Base-by-base conservation (phyloP, 1,140 invertebrate genomes). In the Drosophila bocki region DNA sequence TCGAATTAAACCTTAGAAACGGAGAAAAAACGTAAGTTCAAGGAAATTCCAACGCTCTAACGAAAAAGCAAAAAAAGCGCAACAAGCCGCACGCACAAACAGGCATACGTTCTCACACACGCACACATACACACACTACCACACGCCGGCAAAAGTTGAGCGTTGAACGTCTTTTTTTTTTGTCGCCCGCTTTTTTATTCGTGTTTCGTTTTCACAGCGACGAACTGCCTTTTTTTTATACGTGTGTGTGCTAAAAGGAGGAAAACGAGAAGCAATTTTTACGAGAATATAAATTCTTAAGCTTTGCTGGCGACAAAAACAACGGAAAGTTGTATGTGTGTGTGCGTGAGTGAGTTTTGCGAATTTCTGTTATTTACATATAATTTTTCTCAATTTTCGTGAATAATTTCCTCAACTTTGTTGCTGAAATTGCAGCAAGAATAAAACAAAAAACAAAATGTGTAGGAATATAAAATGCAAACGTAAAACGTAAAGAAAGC, bases 71-170 rank as follows among this genome's bases (percentile, higher is more conserved):
- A 35, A 76, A 50, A 77, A 77, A 77, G 75, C 75, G 75, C 75
- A 78, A 77, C 75, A 69, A 77, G 74, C 75, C 63, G 59, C 48
- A 17, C 57, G 37, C 42, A 26, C 65, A 37, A 39, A 53, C 48
- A 62, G 8, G 42, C 62, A 33, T 19, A 29, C 32, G 12, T 15
- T 50, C 60, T 41, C 22, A 32, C 33, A 32, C 64, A 65, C 35
- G 42, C 64, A 67, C 35, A 65, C 42, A 63, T 32, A 48, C 6
- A 3, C 58, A 68, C 37, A 39, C 35, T 53, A 48, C n/a, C 56
- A 29, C 74, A 75, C 71, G 57, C 75, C 75, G 75, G 75, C 75
- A 61, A 77, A 76, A 76, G 62, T 65, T 76, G 41, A 50, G 61
- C 69, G 59, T 47, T 69, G 69, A 41, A 63, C 62, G 29, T 22